Conservation (phyloP, 2,888 invertebrate species). For the Pherbina coryleti region DNA sequence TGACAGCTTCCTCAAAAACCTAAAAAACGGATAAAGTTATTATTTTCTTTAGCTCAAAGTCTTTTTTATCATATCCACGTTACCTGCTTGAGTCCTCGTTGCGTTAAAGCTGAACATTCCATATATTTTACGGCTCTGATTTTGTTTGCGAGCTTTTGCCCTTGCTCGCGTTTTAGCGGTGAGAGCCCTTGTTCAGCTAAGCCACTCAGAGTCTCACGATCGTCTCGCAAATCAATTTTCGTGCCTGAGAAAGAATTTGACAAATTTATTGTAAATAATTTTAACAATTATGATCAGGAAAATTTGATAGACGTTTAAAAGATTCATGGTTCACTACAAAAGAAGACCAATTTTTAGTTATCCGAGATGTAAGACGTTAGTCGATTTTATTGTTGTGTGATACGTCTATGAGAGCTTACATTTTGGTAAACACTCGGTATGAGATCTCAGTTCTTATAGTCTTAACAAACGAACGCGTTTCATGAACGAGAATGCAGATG, state of each 20-base stretch:
- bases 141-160: conserved; percentile 98
- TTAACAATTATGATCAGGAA: too few relatives aligned
- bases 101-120: conserved; percentile 99
- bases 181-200: conserved; percentile 94
- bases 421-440: too few relatives aligned
- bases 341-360: too few relatives aligned
- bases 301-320: too few relatives aligned
- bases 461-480: too few relatives aligned
- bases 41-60: background rate
- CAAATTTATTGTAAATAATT: background rate
- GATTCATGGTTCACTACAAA: background rate
- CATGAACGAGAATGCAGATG: too few relatives aligned
- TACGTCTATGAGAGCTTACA: too few relatives aligned
- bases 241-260: conserved; percentile 78
- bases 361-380: too few relatives aligned
- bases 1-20: conserved; percentile 99
- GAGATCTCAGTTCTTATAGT: too few relatives aligned
- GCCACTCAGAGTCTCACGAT: conserved; percentile 92
- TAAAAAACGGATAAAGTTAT: conserved; percentile 65
- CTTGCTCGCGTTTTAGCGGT: conserved; percentile 97
- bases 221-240: conserved; percentile 98
- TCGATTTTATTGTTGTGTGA: too few relatives aligned
- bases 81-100: conserved; percentile 94
- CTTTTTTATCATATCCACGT: conserved; percentile 56
- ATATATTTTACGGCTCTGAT: conserved; percentile 98